These are phyloP conservation scores for Xestoiulus laeticollis DNA, from an alignment of 2,888 invertebrate genomes.

Conservation along the genomic window DNA sequence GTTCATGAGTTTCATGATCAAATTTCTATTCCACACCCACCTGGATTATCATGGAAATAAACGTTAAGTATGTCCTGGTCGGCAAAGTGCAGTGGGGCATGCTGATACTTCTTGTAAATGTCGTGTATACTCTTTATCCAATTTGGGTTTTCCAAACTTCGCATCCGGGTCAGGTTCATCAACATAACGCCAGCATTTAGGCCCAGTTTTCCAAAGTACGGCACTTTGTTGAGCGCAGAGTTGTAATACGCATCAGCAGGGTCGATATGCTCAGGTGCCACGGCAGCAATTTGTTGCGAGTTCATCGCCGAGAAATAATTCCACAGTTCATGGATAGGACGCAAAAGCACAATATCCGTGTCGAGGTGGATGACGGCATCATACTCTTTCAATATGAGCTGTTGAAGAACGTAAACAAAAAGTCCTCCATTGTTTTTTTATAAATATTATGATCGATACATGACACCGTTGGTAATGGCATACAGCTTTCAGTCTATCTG, in stretches of 20 bases:
- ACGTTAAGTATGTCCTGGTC: constrained; percentile 67
- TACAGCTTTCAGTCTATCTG: no score
- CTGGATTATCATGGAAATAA: constrained; percentile 65
- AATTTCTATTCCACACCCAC: not conserved
- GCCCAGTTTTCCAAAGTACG: constrained; percentile 64
- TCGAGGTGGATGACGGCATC: constrained; percentile 65
- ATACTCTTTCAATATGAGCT: constrained; percentile 62
- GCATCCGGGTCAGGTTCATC: constrained; percentile 65
- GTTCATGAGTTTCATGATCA: not conserved
- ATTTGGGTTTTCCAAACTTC: constrained; percentile 58
- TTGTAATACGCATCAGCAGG: constrained; percentile 62
- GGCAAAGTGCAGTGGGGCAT: constrained; percentile 63
- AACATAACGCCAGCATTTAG: constrained; percentile 67
- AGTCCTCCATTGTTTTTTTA: not conserved
- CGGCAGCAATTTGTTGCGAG: constrained; percentile 61
- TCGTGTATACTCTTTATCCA: constrained; percentile 63
- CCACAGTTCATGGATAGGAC: constrained; percentile 64
- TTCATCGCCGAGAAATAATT: constrained; percentile 59
- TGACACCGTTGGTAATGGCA: no score
- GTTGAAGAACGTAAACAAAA: constrained; percentile 57
- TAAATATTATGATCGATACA: no score
- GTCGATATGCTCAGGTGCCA: constrained; percentile 64
- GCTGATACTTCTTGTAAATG: constrained; percentile 62
- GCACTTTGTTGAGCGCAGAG: constrained; percentile 63
- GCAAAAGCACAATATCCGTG: constrained; percentile 65